Percentiles rank a stretch among this genome's conserved stretches.
Conservation (phyloP, 2,113 vertebrate genomes). For the Catharus fuscescens region DNA sequence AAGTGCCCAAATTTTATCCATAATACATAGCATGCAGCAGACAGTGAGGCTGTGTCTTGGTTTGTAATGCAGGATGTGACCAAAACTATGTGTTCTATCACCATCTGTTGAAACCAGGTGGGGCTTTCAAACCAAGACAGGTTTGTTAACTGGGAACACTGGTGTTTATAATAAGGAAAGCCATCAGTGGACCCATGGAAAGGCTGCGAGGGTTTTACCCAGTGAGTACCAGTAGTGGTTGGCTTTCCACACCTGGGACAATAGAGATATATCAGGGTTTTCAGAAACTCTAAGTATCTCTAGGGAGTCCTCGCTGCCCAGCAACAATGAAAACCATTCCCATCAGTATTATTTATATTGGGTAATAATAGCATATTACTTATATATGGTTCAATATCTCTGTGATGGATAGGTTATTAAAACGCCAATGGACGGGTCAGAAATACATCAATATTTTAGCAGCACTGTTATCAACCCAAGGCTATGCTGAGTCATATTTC, state of each 20-base stretch:
- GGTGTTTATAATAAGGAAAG: background rate
- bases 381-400: constrained; percentile 52
- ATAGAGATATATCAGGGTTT: background rate
- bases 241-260: background rate
- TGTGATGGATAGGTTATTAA: constrained; percentile 64
- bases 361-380: constrained; percentile 66
- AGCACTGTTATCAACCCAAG: constrained; percentile 50
- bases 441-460: constrained; percentile 64
- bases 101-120: too few relatives aligned
- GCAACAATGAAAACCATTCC: constrained; percentile 61
- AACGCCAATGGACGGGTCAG: constrained; percentile 44
- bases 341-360: constrained; percentile 60
- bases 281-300: constrained; percentile 9
- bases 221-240: background rate
- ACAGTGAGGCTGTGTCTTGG: background rate
- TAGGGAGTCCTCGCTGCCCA: constrained; percentile 11
- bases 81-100: too few relatives aligned
- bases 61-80: too few relatives aligned
- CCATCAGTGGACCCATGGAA: background rate
- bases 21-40: constrained; percentile 2
- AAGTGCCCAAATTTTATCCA: background rate
- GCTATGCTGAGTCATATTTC: constrained; percentile 58
- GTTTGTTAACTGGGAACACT: background rate
- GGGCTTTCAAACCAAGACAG: too few relatives aligned
- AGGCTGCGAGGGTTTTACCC: background rate